Percentiles rank a stretch among this genome's conserved stretches.
Conservation (phyloP, 2,113 vertebrate genomes). For the Centropus bengalensis region DNA sequence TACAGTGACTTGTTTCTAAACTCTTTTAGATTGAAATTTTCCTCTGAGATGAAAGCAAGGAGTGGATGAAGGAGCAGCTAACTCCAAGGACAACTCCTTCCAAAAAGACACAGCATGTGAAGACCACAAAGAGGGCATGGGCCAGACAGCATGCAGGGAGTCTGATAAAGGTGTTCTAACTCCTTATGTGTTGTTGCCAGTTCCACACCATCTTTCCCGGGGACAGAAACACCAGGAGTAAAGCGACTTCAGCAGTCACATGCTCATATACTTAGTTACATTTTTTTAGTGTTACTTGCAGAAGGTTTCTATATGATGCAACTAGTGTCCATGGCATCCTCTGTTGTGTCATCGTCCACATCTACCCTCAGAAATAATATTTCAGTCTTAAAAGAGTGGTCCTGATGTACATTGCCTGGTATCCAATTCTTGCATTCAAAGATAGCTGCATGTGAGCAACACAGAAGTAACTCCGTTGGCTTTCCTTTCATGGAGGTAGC, state of each 20-base stretch:
- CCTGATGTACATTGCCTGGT: not conserved
- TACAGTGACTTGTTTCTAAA: not conserved
- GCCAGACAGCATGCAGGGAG: not conserved
- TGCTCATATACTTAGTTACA: not conserved
- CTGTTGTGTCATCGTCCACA: not conserved
- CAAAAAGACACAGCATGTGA: not conserved
- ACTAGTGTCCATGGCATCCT: not conserved
- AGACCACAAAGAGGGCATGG: not conserved
- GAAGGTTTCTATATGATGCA: not conserved
- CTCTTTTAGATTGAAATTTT: not conserved
- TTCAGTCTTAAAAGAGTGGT: not conserved
- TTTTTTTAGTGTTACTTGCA: not conserved
- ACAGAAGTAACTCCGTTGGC: not conserved
- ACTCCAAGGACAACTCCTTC: not conserved
- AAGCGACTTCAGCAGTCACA: not conserved
- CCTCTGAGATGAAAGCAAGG: not conserved
- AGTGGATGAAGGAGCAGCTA: not conserved
- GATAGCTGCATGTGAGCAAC: accelerated
- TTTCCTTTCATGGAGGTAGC: not conserved
- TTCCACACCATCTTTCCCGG: not conserved
- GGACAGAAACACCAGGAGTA: not conserved
- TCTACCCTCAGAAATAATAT: not conserved
- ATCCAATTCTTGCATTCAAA: not conserved
- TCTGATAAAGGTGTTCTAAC: not conserved
- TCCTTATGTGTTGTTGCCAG: not conserved